Percentiles rank a stretch among this genome's conserved stretches.
These are phyloP conservation scores for Antigone vipio DNA, from an alignment of 2,113 vertebrate genomes.

Conservation along the genomic window DNA sequence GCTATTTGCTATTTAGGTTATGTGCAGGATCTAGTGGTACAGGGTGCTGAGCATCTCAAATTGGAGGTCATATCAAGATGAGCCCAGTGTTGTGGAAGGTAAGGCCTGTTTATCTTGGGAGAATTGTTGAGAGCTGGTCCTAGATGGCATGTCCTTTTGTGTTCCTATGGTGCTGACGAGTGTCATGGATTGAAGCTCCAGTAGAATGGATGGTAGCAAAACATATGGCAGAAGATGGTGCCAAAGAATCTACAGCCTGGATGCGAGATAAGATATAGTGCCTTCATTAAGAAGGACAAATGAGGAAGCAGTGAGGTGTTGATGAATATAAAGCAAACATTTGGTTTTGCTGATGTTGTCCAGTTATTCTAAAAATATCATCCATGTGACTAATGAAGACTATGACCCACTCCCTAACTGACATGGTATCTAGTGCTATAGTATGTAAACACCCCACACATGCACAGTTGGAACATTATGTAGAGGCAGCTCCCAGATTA, in stretches of 20 bases:
- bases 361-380: background rate
- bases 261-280: background rate
- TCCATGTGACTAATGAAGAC: background rate
- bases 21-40: background rate
- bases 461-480: background rate
- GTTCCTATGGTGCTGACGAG: background rate
- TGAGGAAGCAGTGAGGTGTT: background rate
- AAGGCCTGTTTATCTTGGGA: background rate
- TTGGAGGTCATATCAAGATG: background rate
- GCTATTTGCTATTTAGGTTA: too few species aligned
- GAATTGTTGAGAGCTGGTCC: background rate
- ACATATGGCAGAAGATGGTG: background rate
- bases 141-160: background rate
- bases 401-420: background rate
- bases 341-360: background rate
- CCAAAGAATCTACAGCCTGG: background rate
- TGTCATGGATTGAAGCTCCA: background rate
- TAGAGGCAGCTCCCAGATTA: background rate
- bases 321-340: background rate
- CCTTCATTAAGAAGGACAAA: background rate
- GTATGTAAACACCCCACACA: background rate
- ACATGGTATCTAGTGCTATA: background rate
- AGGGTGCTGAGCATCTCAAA: background rate
- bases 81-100: background rate
- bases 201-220: background rate